Base-by-base conservation (phyloP, 2,888 invertebrate genomes). In the Pelosia muscerda region DNA sequence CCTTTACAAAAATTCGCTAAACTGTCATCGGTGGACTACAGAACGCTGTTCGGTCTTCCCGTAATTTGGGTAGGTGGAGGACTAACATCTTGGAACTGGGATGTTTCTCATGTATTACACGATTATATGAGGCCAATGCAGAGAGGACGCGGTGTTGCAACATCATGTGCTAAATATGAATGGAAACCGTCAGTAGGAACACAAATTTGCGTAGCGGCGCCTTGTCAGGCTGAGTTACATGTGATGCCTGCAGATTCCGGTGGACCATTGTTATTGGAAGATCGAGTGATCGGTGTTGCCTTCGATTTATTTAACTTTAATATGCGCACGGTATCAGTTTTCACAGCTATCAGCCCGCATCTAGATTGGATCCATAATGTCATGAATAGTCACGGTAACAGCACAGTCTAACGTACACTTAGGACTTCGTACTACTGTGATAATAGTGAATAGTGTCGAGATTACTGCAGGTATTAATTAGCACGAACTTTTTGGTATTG, bases 161-260 rank as follows among this genome's bases (percentile, higher is more conserved):
- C 49, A 13, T 49, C 63, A 0, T 71, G 71, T 53, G 60, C 15
- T 25, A 56, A 55, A n/a, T 38, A 68, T 1, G 65, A 65, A 25
- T 55, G 31, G 34, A 54, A 63, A 19, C 23, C 54, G 19, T 9
- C 63, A n/a, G 34, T 54, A 4, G 66, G 66, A 19, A 31, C 66
- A 4, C 62, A 62, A 26, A n/a, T 72, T 19, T 68, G 68, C 25
- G 71, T 71, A 28, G 65, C 57, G 1, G 49, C 61, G 23, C 63
- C n/a, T 4, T 72, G 69, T 22, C 1, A n/a, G 4, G 2, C n/a
- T 0, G 15, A 38, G 2, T 57, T 66, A 49, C 31, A 58, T 15
- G 65, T 68, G n/a, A 57, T 68, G 63, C 65, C 60, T 3, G 71
- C 65, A 0, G 71, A 72, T 38, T 72, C 68, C 15, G 68, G 68